Percentiles rank a stretch among this genome's conserved stretches.
Conservation (phyloP, 2,888 invertebrate species). For the Cataglyphis cursor region DNA sequence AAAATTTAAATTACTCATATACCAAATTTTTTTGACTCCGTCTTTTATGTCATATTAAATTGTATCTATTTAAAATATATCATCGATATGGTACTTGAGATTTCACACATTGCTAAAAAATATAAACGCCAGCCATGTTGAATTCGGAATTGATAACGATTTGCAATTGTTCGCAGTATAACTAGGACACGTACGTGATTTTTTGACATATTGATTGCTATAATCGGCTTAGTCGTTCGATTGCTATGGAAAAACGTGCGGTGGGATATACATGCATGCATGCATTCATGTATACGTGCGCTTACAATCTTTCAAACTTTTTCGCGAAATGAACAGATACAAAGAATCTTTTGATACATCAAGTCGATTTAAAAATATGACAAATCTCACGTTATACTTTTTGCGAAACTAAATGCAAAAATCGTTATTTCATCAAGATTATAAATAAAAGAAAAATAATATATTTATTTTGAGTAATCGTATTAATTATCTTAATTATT, state of each 20-base stretch:
- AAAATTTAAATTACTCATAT: not conserved
- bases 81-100: not conserved
- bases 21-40: not conserved
- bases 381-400: not conserved
- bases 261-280: not conserved
- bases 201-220: conserved; percentile 50
- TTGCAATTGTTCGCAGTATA: conserved; percentile 32
- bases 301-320: not conserved
- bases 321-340: not conserved
- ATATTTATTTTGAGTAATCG: not conserved
- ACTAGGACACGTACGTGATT: conserved; percentile 64
- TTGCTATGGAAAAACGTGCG: conserved; percentile 4
- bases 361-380: not conserved
- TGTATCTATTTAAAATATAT: not conserved
- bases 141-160: conserved; percentile 18
- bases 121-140: not conserved
- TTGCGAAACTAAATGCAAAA: not conserved
- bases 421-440: not conserved
- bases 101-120: not conserved
- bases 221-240: conserved; percentile 40
- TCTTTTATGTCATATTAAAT: not conserved
- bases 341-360: not conserved
- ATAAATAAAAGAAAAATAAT: not conserved
- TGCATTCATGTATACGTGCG: not conserved
- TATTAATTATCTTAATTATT: not conserved